Percentiles rank a stretch among this genome's conserved stretches.
Conservation (phyloP, 2,113 vertebrate species). For the Guaruba guarouba region DNA sequence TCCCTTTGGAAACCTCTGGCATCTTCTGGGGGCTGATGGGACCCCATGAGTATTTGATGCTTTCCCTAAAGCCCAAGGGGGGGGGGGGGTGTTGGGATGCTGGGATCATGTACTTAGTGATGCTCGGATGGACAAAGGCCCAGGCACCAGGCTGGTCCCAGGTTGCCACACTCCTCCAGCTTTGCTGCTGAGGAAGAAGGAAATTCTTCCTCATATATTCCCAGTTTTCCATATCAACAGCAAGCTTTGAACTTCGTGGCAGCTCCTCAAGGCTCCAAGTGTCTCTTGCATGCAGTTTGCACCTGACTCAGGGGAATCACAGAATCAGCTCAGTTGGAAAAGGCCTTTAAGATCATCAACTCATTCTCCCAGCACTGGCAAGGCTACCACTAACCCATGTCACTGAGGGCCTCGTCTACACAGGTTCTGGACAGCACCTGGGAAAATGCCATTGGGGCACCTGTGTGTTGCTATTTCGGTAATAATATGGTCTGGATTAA, state of each 20-base stretch:
- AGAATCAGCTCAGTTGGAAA: neutral
- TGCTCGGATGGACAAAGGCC: neutral
- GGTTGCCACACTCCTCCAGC: fast-evolving
- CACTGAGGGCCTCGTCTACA: neutral
- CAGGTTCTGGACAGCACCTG: neutral
- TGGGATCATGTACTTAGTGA: fast-evolving
- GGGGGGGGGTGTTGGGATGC: too few relatives aligned
- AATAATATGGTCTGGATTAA: neutral
- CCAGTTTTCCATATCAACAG: fast-evolving
- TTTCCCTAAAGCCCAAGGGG: neutral
- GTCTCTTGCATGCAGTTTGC: neutral
- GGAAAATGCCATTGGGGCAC: neutral
- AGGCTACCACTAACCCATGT: neutral
- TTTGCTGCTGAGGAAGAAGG: neutral
- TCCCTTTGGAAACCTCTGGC: neutral
- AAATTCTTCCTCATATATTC: neutral
- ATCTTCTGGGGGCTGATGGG: neutral
- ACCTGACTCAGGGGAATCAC: neutral
- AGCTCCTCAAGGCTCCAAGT: fast-evolving
- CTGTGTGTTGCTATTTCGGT: neutral
- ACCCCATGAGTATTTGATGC: neutral
- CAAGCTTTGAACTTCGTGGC: neutral
- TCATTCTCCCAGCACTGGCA: neutral
- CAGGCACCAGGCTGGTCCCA: fast-evolving
- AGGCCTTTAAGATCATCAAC: neutral